Evolutionary conservation across 1,140 invertebrate genomes (phyloP).

Genomic region (Ceratina japonica): DNA sequence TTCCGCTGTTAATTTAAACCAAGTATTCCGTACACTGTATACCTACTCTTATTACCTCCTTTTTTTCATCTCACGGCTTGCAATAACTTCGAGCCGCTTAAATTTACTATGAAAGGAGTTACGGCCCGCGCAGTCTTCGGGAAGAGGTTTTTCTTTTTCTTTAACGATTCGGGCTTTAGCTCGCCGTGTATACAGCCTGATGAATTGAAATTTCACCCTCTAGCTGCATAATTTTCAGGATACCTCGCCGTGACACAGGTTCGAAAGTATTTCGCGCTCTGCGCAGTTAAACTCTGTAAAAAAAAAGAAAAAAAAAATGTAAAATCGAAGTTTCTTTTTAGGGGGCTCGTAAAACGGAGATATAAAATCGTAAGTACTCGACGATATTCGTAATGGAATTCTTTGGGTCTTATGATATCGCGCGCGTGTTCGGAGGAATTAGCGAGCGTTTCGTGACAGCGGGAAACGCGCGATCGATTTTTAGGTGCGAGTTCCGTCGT

Average conservation of each 20-base stretch:
- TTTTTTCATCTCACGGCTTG: background rate
- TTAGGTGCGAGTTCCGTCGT: background rate
- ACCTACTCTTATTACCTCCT: background rate
- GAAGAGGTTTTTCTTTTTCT: background rate
- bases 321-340: too few relatives aligned
- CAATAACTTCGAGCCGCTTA: background rate
- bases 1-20: slow-evolving; percentile 27
- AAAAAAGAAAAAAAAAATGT: too few relatives aligned
- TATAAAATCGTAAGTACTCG: background rate
- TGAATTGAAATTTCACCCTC: background rate
- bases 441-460: background rate
- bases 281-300: too few relatives aligned
- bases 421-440: background rate
- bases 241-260: background rate
- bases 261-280: too few relatives aligned
- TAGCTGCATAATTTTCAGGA: too few relatives aligned
- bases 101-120: background rate
- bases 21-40: slow-evolving; percentile 1
- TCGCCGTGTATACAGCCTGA: accelerated
- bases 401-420: background rate
- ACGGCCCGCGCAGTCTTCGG: background rate
- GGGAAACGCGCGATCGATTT: background rate
- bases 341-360: too few relatives aligned
- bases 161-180: too few relatives aligned
- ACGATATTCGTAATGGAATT: background rate